These are phyloP conservation scores for Achlya flavicornis DNA, from an alignment of 2,888 invertebrate species.

Conservation along the genomic window DNA sequence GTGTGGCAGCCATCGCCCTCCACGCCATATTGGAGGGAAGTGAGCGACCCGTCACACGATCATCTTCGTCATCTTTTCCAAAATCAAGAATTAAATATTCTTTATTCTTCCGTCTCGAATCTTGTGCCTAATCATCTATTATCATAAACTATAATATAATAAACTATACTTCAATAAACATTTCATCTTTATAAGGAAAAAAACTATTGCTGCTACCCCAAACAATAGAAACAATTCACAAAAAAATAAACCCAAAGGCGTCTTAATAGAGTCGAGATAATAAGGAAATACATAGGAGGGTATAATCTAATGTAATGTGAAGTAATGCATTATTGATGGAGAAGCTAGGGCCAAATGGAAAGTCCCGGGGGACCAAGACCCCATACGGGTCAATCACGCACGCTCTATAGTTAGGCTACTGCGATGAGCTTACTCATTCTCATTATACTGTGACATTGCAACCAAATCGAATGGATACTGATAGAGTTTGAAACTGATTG, in stretches of 20 bases:
- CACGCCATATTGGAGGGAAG: no score
- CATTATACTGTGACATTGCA: neutral
- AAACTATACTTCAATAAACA: no score
- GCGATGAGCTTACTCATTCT: neutral
- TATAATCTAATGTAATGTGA: conserved; percentile 22
- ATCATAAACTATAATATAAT: no score
- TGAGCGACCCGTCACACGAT: no score
- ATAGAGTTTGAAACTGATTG: conserved; percentile 4
- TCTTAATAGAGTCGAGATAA: conserved; percentile 5
- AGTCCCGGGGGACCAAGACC: conserved; percentile 16
- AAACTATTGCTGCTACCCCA: neutral
- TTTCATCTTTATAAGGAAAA: neutral
- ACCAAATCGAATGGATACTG: conserved; percentile 9
- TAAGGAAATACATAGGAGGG: conserved; percentile 7
- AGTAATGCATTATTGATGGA: conserved; percentile 34
- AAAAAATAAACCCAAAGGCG: neutral
- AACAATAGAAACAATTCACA: neutral
- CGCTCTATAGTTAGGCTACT: neutral
- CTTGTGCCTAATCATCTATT: no score
- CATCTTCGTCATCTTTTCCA: no score
- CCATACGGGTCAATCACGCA: neutral
- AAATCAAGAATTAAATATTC: no score
- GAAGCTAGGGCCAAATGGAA: conserved; percentile 28
- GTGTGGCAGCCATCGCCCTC: no score
- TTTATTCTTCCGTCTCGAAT: no score